Evolutionary conservation across 2,797 vertebrate genomes (phyloP).

Genomic region (Poecilia velifera): DNA sequence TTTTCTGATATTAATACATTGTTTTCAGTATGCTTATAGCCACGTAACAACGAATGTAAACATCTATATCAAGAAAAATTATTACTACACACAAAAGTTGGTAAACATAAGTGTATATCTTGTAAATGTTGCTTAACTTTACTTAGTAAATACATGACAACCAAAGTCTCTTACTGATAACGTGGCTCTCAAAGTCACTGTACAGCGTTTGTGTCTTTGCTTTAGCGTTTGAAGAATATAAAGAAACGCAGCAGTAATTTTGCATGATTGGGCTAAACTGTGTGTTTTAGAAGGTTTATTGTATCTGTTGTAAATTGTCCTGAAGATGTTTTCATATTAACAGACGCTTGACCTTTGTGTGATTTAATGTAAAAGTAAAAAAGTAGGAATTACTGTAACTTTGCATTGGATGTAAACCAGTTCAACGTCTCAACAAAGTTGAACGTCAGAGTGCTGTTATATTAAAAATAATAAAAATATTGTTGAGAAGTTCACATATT

Average conservation of each 20-base stretch:
- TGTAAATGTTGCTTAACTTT: conserved; percentile 45
- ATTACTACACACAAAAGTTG: conserved; percentile 18
- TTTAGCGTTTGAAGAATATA: conserved; percentile 42
- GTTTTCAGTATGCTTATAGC: conserved; percentile 35
- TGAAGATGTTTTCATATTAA: conserved; percentile 47
- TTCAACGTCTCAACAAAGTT: conserved; percentile 19
- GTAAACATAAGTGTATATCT: conserved; percentile 35
- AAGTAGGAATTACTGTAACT: conserved; percentile 44
- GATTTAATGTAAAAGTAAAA: conserved; percentile 51
- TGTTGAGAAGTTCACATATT: background rate
- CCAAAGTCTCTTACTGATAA: conserved; percentile 26
- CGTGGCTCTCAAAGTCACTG: conserved; percentile 25
- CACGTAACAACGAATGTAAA: conserved; percentile 72
- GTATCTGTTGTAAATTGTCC: conserved; percentile 53
- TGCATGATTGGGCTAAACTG: conserved; percentile 69
- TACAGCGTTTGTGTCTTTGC: conserved; percentile 45
- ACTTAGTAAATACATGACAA: conserved; percentile 37
- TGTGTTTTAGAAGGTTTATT: conserved; percentile 42
- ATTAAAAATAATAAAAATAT: background rate
- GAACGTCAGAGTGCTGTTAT: conserved; percentile 29
- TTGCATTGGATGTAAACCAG: conserved; percentile 37
- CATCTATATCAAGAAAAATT: conserved; percentile 48
- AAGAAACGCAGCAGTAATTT: conserved; percentile 57
- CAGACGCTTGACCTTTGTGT: conserved; percentile 50
- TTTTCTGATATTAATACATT: conserved; percentile 43